Base-by-base conservation (phyloP, 2,113 vertebrate genomes). In the Ammodytes dubius region DNA sequence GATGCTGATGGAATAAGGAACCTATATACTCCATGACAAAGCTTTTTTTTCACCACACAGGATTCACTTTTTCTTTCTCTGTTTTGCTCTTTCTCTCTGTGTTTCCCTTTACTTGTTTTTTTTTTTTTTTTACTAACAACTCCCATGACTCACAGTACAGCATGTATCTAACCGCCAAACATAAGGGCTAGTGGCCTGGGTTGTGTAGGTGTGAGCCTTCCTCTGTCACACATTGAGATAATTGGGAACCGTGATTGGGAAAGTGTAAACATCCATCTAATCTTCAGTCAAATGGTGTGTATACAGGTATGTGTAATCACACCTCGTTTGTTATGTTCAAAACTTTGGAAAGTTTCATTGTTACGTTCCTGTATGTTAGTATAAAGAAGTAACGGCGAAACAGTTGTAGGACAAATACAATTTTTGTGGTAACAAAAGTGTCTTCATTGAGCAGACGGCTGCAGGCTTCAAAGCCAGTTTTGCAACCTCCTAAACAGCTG, bases 251-350 rank as follows among this genome's bases (percentile, higher is more conserved):
- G 2, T 63, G 13, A n/a, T n/a, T n/a, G n/a, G n/a, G n/a, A n/a
- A n/a, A 46, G 69, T 45, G 67, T 78, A 87, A 88, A 89, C 81
- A 86, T 80, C 46, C 68, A 57, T 58, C 46, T 56, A 37, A 40
- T 73, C 58, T 43, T 19, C 50, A 78, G 52, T 47, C 70, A 82
- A 80, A 77, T 74, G 79, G n/a, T n/a, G 54, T 52, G 37, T n/a
- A 4, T 13, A 27, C 27, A 27, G 27, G 15, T 43, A 19, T 64
- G 70, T 27, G 39, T 14, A 19, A 84, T 74, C 56, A 50, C 35
- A 53, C 43, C 42, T 77, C 27, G 68, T 19, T 50, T n/a, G 19
- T 56, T 46, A 35, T 68, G 53, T 74, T 75, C 64, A 43, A 57
- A 73, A 63, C 47, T 70, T 40, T 45, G 4, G 35, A 1, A 5